A percentile compares a stretch with the other conserved stretches of the same genome.
Evolutionary conservation across 2,888 invertebrate genomes (phyloP).

Genomic region (Andricus curvator): DNA sequence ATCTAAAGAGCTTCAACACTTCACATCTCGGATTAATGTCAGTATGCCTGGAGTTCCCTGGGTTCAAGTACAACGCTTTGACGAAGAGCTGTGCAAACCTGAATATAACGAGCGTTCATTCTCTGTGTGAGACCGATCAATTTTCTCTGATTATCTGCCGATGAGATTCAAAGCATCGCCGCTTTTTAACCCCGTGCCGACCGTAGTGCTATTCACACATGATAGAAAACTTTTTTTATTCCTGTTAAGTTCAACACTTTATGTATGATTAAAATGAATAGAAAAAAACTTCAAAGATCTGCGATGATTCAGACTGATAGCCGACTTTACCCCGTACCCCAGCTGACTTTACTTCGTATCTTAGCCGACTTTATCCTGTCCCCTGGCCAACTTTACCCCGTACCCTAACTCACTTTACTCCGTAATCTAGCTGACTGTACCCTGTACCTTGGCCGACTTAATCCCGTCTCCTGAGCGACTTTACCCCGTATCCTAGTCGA

Average conservation of each 20-base stretch:
- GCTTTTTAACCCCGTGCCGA: conserved; percentile 46
- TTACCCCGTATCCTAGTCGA: too few species aligned
- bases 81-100: conserved; percentile 28
- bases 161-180: conserved; percentile 52
- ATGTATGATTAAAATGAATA: not conserved
- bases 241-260: not conserved
- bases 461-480: too few species aligned
- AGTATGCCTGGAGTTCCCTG: not conserved
- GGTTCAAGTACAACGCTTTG: not conserved
- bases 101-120: conserved; percentile 28
- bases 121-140: conserved; percentile 49
- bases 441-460: too few species aligned
- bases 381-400: too few species aligned
- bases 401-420: too few species aligned
- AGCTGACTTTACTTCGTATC: too few species aligned
- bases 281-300: not conserved
- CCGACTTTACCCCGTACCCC: too few species aligned
- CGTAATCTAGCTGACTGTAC: too few species aligned
- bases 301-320: not conserved
- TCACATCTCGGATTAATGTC: not conserved
- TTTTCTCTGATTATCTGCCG: conserved; percentile 54
- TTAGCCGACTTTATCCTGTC: too few species aligned
- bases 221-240: conserved; percentile 1
- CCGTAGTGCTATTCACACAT: not conserved
- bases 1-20: not conserved